Conservation (phyloP, 2,888 invertebrate species). For the Gisinianus flammeolus region DNA sequence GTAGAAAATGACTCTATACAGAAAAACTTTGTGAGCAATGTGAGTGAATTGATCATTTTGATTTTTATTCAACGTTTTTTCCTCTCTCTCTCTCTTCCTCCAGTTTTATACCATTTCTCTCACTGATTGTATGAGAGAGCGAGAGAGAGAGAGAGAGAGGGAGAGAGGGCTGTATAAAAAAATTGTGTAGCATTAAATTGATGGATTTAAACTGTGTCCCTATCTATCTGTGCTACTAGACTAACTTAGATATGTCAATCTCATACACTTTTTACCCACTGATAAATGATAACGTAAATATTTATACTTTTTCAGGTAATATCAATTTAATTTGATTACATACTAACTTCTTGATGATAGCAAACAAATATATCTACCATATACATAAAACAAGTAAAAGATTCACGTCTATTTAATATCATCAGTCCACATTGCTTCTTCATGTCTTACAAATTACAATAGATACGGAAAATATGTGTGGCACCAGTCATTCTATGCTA, state of each 20-base stretch:
- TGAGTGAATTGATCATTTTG: slow-evolving; percentile 15
- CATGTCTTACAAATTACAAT: too few species aligned
- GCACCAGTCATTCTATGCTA: too few species aligned
- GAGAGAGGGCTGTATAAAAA: neutral
- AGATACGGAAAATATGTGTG: too few species aligned
- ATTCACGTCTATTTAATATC: too few species aligned
- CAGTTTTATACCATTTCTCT: neutral
- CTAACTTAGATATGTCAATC: slow-evolving; percentile 30
- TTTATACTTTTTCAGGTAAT: slow-evolving; percentile 27
- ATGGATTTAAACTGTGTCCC: neutral
- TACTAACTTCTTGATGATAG: neutral
- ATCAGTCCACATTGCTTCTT: too few species aligned
- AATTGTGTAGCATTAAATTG: slow-evolving; percentile 14
- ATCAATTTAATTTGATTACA: slow-evolving; percentile 12
- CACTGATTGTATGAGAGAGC: neutral
- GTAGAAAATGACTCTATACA: neutral
- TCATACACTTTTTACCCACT: neutral
- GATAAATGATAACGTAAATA: slow-evolving; percentile 38
- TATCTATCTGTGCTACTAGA: slow-evolving; percentile 39
- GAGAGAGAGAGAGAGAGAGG: neutral
- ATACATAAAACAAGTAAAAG: too few species aligned
- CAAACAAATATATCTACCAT: too few species aligned
- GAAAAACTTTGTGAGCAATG: neutral
- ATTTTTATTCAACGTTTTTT: slow-evolving; percentile 17
- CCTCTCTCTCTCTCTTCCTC: slow-evolving; percentile 23